phyloP scores from a whole-genome alignment of 1,140 invertebrate species.

The Megathymus violae region DNA sequence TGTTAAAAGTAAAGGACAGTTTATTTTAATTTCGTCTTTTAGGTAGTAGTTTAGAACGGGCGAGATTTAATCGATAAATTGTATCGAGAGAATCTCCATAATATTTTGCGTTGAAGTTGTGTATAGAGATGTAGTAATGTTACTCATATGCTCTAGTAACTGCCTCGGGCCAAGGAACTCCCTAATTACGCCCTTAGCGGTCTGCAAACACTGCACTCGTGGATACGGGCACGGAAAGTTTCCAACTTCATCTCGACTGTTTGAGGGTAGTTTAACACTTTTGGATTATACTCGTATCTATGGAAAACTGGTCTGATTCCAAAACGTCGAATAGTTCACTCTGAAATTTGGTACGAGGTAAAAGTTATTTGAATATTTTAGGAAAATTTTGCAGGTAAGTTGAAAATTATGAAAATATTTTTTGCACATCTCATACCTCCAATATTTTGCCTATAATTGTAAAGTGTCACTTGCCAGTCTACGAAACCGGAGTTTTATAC shows the following conservation, averaged over 20 bases:
- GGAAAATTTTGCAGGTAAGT: neutral
- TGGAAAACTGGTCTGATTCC: conserved; percentile 2
- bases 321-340: conserved; percentile 3
- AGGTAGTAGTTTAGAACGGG: too few relatives aligned
- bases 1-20: too few relatives aligned
- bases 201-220: conserved; percentile 11
- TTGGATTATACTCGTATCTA: conserved; percentile 1
- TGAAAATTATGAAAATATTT: neutral
- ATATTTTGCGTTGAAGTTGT: too few relatives aligned
- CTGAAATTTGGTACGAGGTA: neutral
- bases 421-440: neutral
- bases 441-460: neutral
- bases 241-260: conserved; percentile 5
- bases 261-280: conserved; percentile 18
- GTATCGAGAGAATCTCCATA: too few relatives aligned
- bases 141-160: neutral
- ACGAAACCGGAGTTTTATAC: too few relatives aligned
- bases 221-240: conserved; percentile 12
- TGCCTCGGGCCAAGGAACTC: neutral
- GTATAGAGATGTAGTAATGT: neutral
- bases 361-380: conserved; percentile 10
- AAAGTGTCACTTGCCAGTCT: too few relatives aligned
- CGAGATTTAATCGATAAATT: too few relatives aligned
- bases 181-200: conserved; percentile 2
- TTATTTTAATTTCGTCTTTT: too few relatives aligned